phyloP scores from a whole-genome alignment of 2,113 vertebrate genomes.

The Ceyx cyanopectus region DNA sequence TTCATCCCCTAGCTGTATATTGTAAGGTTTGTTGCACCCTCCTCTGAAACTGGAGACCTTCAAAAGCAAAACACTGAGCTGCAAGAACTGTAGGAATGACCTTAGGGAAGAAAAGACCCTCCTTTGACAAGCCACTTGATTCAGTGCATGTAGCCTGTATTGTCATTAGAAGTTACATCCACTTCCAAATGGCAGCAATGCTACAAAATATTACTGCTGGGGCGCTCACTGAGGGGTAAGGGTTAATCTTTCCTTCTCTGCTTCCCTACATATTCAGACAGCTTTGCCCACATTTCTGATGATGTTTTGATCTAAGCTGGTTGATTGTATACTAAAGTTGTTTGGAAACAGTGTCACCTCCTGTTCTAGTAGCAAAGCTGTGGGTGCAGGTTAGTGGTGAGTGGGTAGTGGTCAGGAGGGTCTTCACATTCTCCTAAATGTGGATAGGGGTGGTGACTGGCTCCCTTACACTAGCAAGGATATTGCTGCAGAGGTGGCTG shows the following conservation, averaged over 20 bases:
- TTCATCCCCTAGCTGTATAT: neutral
- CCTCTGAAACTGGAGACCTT: neutral
- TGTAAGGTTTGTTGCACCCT: neutral
- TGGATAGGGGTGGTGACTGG: neutral
- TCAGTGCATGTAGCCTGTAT: neutral
- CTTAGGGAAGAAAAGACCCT: neutral
- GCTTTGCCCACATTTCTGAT: neutral
- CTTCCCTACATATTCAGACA: neutral
- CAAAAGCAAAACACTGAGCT: neutral
- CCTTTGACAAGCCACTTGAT: neutral
- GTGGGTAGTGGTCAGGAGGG: neutral
- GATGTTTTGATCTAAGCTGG: neutral
- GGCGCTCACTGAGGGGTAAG: neutral
- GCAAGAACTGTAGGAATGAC: neutral
- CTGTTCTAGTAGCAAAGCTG: neutral
- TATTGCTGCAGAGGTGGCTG: neutral
- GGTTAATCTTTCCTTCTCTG: neutral
- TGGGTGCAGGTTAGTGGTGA: neutral
- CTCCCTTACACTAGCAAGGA: neutral
- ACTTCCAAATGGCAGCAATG: neutral
- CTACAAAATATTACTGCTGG: neutral
- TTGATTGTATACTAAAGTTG: neutral
- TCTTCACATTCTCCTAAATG: neutral
- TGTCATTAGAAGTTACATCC: neutral
- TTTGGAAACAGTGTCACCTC: neutral